Conservation (phyloP, 2,797 vertebrate species). For the Ciconia nigra region DNA sequence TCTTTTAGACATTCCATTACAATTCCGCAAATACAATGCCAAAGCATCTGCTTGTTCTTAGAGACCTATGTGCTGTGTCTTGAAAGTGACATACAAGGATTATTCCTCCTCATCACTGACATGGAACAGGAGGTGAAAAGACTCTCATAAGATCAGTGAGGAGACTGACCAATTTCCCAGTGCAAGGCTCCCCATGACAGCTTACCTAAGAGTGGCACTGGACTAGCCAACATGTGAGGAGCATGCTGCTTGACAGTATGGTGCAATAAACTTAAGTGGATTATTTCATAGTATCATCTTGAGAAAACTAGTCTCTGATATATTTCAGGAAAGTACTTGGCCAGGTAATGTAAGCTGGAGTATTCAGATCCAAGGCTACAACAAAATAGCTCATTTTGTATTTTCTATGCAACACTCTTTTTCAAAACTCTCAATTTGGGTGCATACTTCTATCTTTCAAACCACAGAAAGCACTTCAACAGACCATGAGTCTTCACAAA, state of each 20-base stretch:
- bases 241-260: accelerated
- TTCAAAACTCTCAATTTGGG: neutral
- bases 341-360: neutral
- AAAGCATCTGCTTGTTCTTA: neutral
- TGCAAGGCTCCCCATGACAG: neutral
- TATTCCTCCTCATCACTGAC: neutral
- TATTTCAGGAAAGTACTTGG: neutral
- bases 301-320: neutral
- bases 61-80: neutral
- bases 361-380: neutral
- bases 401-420: neutral
- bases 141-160: too few relatives aligned
- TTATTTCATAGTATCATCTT: neutral
- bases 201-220: neutral
- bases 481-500: neutral
- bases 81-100: neutral
- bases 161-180: neutral
- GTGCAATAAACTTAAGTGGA: neutral
- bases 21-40: neutral
- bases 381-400: neutral
- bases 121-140: neutral
- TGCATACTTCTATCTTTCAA: neutral
- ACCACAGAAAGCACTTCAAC: neutral
- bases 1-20: neutral
- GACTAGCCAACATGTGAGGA: neutral